Evolutionary conservation across 2,113 vertebrate genomes (phyloP).

Genomic region (Leucoraja erinaceus): DNA sequence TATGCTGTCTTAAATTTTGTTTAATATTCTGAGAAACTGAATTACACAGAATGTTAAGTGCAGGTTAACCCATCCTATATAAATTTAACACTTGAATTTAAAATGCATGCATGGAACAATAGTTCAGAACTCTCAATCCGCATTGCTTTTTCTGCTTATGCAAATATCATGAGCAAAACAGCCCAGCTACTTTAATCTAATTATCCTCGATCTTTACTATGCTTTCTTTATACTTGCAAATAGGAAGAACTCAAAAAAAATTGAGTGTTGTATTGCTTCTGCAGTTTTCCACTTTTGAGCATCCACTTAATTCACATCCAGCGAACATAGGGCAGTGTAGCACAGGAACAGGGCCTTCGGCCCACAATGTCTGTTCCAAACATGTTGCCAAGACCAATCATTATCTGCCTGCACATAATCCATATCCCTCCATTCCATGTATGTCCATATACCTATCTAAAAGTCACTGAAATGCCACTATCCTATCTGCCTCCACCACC

Average conservation of each 20-base stretch:
- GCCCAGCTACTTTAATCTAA: neutral
- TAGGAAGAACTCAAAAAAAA: neutral
- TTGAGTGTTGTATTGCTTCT: neutral
- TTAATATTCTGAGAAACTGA: neutral
- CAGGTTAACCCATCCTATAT: neutral
- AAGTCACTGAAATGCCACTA: no score
- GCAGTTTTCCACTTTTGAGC: neutral
- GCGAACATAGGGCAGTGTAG: no score
- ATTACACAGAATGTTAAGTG: neutral
- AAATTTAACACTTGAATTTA: neutral
- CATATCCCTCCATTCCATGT: no score
- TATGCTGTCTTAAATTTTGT: neutral
- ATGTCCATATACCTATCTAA: no score
- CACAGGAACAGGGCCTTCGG: no score
- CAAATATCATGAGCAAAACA: neutral
- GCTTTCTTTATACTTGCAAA: neutral
- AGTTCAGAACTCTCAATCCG: neutral
- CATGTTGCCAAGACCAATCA: no score
- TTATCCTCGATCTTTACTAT: neutral
- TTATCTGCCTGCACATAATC: no score
- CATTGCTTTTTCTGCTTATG: neutral
- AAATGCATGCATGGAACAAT: neutral
- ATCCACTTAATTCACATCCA: neutral
- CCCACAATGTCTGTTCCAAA: no score
- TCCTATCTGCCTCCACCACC: no score